phyloP scores from a whole-genome alignment of 64 coral and sea anemone genomes.

The Exaiptasia diaphana region DNA sequence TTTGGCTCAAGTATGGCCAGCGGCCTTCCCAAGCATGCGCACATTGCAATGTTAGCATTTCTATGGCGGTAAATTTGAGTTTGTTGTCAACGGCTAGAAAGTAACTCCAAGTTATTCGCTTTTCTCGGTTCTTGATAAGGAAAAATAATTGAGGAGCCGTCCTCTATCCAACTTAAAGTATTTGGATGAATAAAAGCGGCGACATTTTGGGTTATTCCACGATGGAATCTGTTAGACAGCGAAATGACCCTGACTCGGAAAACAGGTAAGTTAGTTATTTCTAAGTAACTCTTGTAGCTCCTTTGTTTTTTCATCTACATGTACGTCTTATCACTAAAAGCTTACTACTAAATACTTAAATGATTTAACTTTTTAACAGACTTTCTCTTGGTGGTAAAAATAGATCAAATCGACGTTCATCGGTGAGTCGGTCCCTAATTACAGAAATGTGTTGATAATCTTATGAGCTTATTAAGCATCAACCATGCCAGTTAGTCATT shows the following conservation, averaged over 20 bases:
- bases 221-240: slow-evolving; percentile 10
- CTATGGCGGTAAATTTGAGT: slow-evolving; percentile 78
- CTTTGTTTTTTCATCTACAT: background rate
- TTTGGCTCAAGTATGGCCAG: slow-evolving; percentile 9
- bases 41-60: background rate
- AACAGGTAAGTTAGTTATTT: slow-evolving; percentile 18
- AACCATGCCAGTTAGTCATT: background rate
- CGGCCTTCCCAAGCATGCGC: slow-evolving; percentile 30
- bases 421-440: slow-evolving; percentile 42
- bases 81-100: slow-evolving; percentile 67
- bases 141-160: no score
- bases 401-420: slow-evolving; percentile 61
- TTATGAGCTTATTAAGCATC: background rate
- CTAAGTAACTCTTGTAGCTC: background rate
- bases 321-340: no score
- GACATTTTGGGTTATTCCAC: no score
- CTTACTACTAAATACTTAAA: no score
- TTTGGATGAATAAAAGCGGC: no score
- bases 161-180: no score
- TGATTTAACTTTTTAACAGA: slow-evolving; percentile 37
- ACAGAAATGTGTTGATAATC: background rate
- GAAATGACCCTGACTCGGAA: slow-evolving; percentile 24
- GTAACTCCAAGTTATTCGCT: background rate
- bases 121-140: no score
- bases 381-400: slow-evolving; percentile 68